Conservation (phyloP, 1,140 invertebrate species). For the Phocides pigmalion region DNA sequence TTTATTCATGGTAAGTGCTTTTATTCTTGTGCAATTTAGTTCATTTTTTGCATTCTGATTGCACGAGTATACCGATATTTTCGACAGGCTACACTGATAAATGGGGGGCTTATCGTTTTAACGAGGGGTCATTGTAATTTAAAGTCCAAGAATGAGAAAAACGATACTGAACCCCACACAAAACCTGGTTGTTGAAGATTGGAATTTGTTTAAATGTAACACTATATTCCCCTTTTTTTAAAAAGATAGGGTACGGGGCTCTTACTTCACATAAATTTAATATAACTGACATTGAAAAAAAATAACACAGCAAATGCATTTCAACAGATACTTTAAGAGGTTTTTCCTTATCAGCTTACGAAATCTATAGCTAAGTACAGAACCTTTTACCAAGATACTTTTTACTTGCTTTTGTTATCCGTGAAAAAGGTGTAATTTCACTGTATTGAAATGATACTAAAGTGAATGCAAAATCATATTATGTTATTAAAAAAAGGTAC, state of each 20-base stretch:
- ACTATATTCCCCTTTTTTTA: slow-evolving; percentile 11
- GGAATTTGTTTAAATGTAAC: slow-evolving; percentile 12
- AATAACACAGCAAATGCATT: not conserved
- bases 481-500: not conserved
- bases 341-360: not conserved
- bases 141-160: slow-evolving; percentile 4
- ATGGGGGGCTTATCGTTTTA: not conserved
- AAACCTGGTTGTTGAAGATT: not conserved
- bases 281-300: slow-evolving; percentile 1
- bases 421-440: not conserved
- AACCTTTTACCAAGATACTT: not conserved
- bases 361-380: not conserved
- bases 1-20: no score
- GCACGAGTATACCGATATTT: not conserved
- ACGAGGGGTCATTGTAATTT: slow-evolving; percentile 11
- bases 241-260: slow-evolving; percentile 8
- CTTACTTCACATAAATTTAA: not conserved
- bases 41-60: not conserved
- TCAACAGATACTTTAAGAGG: slow-evolving; percentile 1
- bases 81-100: slow-evolving; percentile 1
- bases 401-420: not conserved
- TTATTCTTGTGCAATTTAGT: no score
- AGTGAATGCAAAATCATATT: not conserved
- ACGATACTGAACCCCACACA: not conserved
- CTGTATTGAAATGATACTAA: no score